These are phyloP conservation scores for Netelia melanura DNA, from an alignment of 2,888 invertebrate genomes.

Conservation along the genomic window DNA sequence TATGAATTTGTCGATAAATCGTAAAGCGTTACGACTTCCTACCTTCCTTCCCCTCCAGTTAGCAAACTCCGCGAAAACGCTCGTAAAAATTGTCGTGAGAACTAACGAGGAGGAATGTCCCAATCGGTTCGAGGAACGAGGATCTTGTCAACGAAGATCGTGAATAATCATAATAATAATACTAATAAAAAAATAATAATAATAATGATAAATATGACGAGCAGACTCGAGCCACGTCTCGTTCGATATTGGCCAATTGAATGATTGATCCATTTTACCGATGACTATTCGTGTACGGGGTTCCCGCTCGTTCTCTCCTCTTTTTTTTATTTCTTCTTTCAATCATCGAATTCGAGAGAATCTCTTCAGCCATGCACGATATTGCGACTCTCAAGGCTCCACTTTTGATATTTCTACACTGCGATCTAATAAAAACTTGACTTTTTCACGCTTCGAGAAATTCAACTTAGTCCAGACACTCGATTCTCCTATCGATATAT, in stretches of 20 bases:
- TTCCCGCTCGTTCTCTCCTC: neutral
- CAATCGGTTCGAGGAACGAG: neutral
- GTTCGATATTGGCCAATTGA: constrained; percentile 33
- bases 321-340: neutral
- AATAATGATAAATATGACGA: neutral
- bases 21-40: no score
- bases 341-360: constrained; percentile 5
- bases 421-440: no score
- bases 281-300: neutral
- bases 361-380: no score
- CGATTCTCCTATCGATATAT: no score
- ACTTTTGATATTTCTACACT: no score
- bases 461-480: no score
- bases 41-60: neutral
- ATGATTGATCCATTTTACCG: constrained; percentile 44
- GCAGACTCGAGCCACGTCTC: neutral
- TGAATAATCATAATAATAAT: neutral
- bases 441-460: no score
- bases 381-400: no score
- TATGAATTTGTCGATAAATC: neutral
- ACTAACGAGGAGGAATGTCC: constrained; percentile 1
- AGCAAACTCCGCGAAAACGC: neutral
- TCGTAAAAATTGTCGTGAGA: constrained; percentile 33
- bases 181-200: neutral
- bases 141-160: neutral